Base-by-base conservation (phyloP, 1,140 invertebrate species). In the Hyposmocoma kahamanoa region DNA sequence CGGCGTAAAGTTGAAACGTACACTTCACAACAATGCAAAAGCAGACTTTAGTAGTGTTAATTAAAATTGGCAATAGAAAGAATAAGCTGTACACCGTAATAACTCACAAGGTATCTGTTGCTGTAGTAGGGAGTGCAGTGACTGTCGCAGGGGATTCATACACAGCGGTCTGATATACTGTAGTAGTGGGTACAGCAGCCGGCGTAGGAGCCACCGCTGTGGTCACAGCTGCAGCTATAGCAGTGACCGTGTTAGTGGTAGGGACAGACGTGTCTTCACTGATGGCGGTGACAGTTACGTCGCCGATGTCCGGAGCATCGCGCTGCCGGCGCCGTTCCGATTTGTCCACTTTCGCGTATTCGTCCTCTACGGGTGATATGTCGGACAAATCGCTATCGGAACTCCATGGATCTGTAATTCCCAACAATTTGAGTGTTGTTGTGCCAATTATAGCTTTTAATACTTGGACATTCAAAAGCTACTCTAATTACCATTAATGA, bases 381-480 rank as follows among this genome's bases (percentile, higher is more conserved):
- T 84, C 81, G 2, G 81, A 84, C 0, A 84, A 62, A 49, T 84
- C 81, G 53, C 81, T 84, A 54, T 84, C 81, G 3, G 81, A 84
- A 41, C 81, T 84, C 77, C 78, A 84, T n/a, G 80, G 80, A 70
- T 84, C 80, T 84, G 48, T n/a, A 41, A 57, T 42, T n/a, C n/a
- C n/a, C n/a, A n/a, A n/a, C n/a, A n/a, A n/a, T n/a, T n/a, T n/a
- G n/a, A n/a, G n/a, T n/a, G n/a, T n/a, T n/a, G n/a, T n/a, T n/a
- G n/a, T n/a, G n/a, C n/a, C n/a, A n/a, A n/a, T n/a, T n/a, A n/a
- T n/a, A n/a, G n/a, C n/a, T n/a, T n/a, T n/a, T n/a, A n/a, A n/a
- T n/a, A n/a, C n/a, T n/a, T n/a, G n/a, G n/a, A n/a, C n/a, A n/a
- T n/a, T n/a, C n/a, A n/a, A n/a, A n/a, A n/a, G n/a, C 8, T 11